A percentile compares a stretch with the other conserved stretches of the same genome.
These are phyloP conservation scores for Apodemia mormo DNA, from an alignment of 2,888 invertebrate species.

Conservation along the genomic window DNA sequence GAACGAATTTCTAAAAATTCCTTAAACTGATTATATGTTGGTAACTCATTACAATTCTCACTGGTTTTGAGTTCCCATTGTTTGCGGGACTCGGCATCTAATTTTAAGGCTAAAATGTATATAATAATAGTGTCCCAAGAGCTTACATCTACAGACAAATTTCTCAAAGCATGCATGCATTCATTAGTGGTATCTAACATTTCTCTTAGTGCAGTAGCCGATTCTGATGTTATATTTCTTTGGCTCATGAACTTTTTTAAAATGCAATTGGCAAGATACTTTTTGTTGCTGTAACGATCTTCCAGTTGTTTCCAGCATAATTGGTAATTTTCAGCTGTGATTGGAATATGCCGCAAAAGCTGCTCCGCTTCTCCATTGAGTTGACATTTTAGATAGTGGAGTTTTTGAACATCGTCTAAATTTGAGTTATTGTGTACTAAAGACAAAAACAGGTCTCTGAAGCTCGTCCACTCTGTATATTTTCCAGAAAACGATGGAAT, in stretches of 20 bases:
- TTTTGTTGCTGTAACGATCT: conserved; percentile 36
- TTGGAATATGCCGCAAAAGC: conserved; percentile 30
- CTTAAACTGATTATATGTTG: conserved; percentile 21
- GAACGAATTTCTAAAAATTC: conserved; percentile 26
- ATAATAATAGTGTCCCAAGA: conserved; percentile 28
- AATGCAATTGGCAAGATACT: conserved; percentile 32
- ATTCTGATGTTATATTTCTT: conserved; percentile 26
- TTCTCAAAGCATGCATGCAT: conserved; percentile 31
- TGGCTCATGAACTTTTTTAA: conserved; percentile 31
- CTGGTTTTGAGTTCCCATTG: conserved; percentile 28
- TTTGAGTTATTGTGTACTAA: conserved; percentile 24
- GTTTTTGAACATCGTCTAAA: conserved; percentile 35
- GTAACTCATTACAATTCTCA: conserved; percentile 18
- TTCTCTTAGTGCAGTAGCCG: conserved; percentile 31
- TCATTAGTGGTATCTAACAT: conserved; percentile 35
- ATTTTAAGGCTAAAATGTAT: conserved; percentile 24
- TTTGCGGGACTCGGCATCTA: conserved; percentile 29
- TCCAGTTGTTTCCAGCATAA: conserved; percentile 34
- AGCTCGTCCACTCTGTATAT: conserved; percentile 37
- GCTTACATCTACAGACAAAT: conserved; percentile 26
- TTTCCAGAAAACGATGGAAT: conserved; percentile 35
- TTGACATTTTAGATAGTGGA: conserved; percentile 36
- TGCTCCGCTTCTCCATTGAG: conserved; percentile 37
- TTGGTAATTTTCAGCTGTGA: conserved; percentile 33
- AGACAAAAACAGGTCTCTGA: conserved; percentile 33